These are phyloP conservation scores for Aegotheles bennettii DNA, from an alignment of 2,113 vertebrate genomes.

Conservation along the genomic window DNA sequence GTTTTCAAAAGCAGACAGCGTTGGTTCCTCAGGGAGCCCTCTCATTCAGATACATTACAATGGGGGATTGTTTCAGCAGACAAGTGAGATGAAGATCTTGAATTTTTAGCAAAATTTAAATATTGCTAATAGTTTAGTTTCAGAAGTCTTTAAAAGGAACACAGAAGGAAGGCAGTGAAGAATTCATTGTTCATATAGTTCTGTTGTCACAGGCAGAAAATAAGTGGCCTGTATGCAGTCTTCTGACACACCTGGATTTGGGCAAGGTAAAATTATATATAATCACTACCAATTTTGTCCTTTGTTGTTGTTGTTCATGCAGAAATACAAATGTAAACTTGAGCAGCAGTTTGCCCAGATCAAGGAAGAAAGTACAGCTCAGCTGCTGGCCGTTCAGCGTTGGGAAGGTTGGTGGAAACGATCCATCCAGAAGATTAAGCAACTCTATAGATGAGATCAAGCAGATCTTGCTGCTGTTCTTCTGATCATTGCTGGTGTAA, in stretches of 20 bases:
- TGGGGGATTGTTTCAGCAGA: no score
- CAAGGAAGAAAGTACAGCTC: slow-evolving; percentile 14
- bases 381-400: not conserved
- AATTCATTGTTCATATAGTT: not conserved
- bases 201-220: not conserved
- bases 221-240: not conserved
- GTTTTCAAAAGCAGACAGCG: not conserved
- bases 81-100: not conserved
- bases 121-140: not conserved
- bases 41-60: no score
- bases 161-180: not conserved
- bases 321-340: slow-evolving; percentile 52
- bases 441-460: slow-evolving; percentile 20
- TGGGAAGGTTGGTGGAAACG: slow-evolving; percentile 61
- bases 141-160: not conserved
- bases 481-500: not conserved
- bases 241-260: not conserved
- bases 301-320: not conserved
- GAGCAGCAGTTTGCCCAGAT: slow-evolving; percentile 29
- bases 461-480: not conserved
- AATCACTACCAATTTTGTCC: not conserved
- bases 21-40: not conserved
- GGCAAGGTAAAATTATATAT: not conserved
- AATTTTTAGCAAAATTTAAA: not conserved
- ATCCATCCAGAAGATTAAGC: slow-evolving; percentile 58